A percentile compares a stretch with the other conserved stretches of the same genome.
Evolutionary conservation across 2,888 invertebrate species (phyloP).

Genomic region (Pinctada fucata): DNA sequence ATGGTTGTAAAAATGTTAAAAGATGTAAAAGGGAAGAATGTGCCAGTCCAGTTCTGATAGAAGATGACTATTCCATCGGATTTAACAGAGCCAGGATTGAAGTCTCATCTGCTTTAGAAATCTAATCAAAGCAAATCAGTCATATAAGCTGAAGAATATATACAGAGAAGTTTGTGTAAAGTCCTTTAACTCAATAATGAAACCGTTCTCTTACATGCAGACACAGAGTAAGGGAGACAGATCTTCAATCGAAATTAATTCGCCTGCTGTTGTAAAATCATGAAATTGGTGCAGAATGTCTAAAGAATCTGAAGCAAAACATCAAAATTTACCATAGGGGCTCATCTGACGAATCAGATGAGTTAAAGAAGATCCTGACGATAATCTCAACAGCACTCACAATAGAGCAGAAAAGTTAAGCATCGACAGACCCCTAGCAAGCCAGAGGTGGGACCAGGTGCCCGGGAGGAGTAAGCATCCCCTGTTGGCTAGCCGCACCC

Average conservation of each 20-base stretch:
- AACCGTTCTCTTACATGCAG: constrained; percentile 16
- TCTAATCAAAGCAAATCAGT: too few species aligned
- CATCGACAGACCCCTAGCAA: too few species aligned
- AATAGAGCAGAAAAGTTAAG: too few species aligned
- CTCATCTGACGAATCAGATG: constrained; percentile 24
- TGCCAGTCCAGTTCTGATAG: constrained; percentile 2
- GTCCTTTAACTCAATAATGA: constrained; percentile 16
- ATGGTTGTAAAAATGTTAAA: constrained; percentile 35
- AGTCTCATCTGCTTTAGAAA: background rate
- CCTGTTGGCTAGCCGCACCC: too few species aligned
- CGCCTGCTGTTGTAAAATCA: constrained; percentile 22
- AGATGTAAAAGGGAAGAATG: constrained; percentile 1
- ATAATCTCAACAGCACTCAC: too few species aligned
- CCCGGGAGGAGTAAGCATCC: too few species aligned
- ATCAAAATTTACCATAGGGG: constrained; percentile 36
- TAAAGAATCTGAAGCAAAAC: constrained; percentile 5
- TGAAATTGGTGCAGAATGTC: constrained; percentile 25
- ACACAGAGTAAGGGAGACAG: constrained; percentile 8
- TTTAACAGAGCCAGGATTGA: background rate
- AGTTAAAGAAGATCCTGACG: too few species aligned
- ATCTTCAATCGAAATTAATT: background rate
- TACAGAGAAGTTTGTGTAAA: constrained; percentile 14
- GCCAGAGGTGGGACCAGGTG: too few species aligned
- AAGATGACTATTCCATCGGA: constrained; percentile 25
- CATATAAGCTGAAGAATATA: constrained; percentile 15